Evolutionary conservation across 2,888 invertebrate species (phyloP), one percentile per base, ranked within the genome.

Genomic region (Cerceris rybyensis): DNA sequence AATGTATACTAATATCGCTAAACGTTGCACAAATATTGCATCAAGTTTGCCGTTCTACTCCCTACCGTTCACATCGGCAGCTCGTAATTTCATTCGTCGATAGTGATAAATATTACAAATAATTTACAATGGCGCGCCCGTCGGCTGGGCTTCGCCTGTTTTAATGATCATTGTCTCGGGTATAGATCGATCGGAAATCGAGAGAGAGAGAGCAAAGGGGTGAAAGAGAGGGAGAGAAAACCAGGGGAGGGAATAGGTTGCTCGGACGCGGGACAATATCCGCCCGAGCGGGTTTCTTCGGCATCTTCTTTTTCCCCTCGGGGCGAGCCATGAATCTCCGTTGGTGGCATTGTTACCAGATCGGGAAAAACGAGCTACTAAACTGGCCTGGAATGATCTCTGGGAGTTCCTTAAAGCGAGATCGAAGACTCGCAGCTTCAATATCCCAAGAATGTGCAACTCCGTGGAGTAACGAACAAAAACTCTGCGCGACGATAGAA

Each of bases 401-500:
- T 42, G 64, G 72, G 82, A 80, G 79, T 85, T 78, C 63, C 80
- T 85, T 80, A 77, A 80, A 86, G 71, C 68, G 69, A 78, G 70
- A 81, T 78, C 78, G 77, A 76, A 70, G 72, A 42, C 52, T 43
- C 41, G 59, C 68, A 14, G 57, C 64, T 42, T 74, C 73, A 67
- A 78, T 84, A 78, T 70, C 78, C 76, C 68, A 65, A 57, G 80
- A 66, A 70, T 70, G 68, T 52, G 64, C 52, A 65, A 39, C 57
- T 74, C 59, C 67, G 52, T 71, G 58, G 39, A 43, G 61, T 55
- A 64, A 77, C 67, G 77, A 74, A 82, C 70, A 77, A 75, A 85
- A 82, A 78, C 75, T 66, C 75, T 66, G 71, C 42, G 16, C 8
- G n/a, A 13, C 41, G 68, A 28, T 68, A 28, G 78, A 54, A 70